These are phyloP conservation scores for Lates calcarifer DNA, from an alignment of 2,113 vertebrate species.

Conservation along the genomic window DNA sequence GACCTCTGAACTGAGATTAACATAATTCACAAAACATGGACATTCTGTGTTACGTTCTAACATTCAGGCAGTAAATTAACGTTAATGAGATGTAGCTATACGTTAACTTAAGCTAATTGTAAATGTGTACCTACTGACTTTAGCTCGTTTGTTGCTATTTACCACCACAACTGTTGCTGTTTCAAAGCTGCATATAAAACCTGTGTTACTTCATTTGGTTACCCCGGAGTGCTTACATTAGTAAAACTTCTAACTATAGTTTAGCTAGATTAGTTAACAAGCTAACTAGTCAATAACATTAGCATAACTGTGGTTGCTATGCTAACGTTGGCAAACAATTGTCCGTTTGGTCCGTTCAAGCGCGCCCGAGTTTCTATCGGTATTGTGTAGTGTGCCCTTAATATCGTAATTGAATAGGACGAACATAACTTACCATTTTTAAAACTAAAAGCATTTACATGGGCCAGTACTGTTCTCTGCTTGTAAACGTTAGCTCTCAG, in stretches of 20 bases:
- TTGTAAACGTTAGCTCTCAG: slow-evolving; percentile 11
- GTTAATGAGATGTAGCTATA: not conserved
- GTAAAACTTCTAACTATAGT: not conserved
- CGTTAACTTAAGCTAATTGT: not conserved
- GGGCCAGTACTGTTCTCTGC: not conserved
- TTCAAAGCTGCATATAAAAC: not conserved
- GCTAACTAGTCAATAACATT: not conserved
- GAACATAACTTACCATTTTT: slow-evolving; percentile 66
- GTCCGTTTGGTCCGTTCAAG: not conserved
- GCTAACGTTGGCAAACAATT: slow-evolving; percentile 39
- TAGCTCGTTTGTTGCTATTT: not conserved
- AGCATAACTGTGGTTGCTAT: not conserved
- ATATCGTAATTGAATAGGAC: rapidly evolving
- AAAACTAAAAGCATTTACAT: not conserved
- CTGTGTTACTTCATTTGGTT: not conserved
- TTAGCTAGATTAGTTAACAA: not conserved
- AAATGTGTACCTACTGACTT: too few relatives aligned
- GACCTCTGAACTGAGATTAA: not conserved
- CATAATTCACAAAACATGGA: not conserved
- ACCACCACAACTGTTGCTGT: too few relatives aligned
- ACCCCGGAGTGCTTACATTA: not conserved
- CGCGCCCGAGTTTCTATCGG: not conserved
- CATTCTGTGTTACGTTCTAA: not conserved
- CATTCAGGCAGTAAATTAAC: not conserved
- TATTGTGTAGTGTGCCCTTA: not conserved